Percentiles rank a stretch among this genome's conserved stretches.
Evolutionary conservation across 1,140 invertebrate species (phyloP).

Genomic region (Trichonephila clavipes): DNA sequence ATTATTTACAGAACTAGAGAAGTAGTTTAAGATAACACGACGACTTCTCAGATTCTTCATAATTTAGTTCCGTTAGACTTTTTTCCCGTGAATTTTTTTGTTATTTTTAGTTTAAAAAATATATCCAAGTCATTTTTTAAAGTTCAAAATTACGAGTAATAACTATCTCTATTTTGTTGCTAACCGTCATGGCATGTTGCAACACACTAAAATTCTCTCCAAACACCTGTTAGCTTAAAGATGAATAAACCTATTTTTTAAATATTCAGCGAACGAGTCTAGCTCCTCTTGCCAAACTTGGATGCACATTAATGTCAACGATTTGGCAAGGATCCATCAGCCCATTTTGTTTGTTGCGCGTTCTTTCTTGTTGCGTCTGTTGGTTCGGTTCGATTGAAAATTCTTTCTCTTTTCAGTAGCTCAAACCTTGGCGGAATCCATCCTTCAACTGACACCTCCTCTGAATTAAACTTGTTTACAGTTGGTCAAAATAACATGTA

Average conservation of each 20-base stretch:
- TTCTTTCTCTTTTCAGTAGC: background rate
- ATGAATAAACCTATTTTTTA: conserved; percentile 27
- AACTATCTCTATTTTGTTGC: too few relatives aligned
- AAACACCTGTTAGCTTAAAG: conserved; percentile 12
- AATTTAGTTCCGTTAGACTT: too few relatives aligned
- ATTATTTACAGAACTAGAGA: too few relatives aligned
- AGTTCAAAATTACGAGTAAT: too few relatives aligned
- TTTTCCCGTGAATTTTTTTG: too few relatives aligned
- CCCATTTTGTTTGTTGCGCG: conserved; percentile 18
- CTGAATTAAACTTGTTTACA: background rate
- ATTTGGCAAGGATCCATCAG: conserved; percentile 29
- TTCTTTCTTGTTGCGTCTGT: conserved; percentile 47
- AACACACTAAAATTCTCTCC: background rate
- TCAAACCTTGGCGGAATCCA: background rate
- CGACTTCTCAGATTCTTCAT: too few relatives aligned
- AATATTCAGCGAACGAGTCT: conserved; percentile 14
- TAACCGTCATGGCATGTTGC: too few relatives aligned
- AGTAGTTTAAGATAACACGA: too few relatives aligned
- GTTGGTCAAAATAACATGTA: background rate
- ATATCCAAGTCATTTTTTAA: too few relatives aligned
- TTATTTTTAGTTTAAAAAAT: too few relatives aligned
- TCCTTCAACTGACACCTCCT: background rate
- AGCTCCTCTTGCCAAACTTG: conserved; percentile 34
- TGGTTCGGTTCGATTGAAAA: background rate
- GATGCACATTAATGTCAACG: conserved; percentile 54